Evolutionary conservation across 2,113 vertebrate genomes (phyloP).

Genomic region (Mesitornis unicolor): DNA sequence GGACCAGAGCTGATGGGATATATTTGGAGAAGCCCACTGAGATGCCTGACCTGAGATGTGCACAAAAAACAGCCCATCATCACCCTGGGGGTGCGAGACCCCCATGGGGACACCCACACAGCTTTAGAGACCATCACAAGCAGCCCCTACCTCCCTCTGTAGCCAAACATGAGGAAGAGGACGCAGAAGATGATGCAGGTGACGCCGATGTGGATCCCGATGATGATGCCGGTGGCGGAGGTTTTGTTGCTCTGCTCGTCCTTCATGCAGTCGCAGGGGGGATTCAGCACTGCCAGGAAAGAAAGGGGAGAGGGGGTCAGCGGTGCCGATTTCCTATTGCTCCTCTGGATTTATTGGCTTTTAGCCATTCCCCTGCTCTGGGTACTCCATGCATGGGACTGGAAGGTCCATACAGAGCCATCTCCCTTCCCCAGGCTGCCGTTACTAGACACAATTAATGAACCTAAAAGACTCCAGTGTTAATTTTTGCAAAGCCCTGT

Average conservation of each 20-base stretch:
- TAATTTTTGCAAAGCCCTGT: neutral
- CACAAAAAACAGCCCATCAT: neutral
- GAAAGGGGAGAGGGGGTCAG: neutral
- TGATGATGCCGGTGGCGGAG: constrained; percentile 90
- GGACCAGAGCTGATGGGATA: neutral
- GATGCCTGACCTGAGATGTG: accelerated
- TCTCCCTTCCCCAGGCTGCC: neutral
- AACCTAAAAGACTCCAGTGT: neutral
- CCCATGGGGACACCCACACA: accelerated
- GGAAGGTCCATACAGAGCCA: neutral
- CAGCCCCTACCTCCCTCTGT: constrained; percentile 86
- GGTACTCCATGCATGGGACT: neutral
- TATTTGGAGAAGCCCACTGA: accelerated
- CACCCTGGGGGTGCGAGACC: neutral
- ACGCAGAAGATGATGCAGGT: constrained; percentile 97
- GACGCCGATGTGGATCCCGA: constrained; percentile 94
- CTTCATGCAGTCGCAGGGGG: constrained; percentile 87
- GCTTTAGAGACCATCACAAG: neutral
- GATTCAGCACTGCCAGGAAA: constrained; percentile 78
- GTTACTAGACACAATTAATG: neutral
- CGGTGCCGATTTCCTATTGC: neutral
- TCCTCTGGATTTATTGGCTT: too few relatives aligned
- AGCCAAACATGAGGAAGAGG: constrained; percentile 94
- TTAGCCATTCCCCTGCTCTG: neutral
- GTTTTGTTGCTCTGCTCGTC: constrained; percentile 85